A percentile compares a stretch with the other conserved stretches of the same genome.
phyloP scores from a whole-genome alignment of 2,113 vertebrate species.

The Sinocyclocheilus anshuiensis region DNA sequence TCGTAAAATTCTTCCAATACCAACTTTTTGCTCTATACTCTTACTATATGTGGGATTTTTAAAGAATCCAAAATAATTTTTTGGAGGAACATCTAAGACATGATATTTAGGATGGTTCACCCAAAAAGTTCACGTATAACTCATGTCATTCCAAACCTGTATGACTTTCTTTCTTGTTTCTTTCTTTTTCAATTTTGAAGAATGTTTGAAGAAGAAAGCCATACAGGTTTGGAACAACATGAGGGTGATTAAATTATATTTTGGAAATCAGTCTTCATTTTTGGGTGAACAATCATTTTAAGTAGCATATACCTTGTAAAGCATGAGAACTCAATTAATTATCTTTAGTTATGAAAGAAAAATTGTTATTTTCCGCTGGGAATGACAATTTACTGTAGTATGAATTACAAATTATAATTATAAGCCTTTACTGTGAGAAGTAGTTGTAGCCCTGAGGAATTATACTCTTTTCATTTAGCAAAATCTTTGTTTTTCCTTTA shows the following conservation, averaged over 20 bases:
- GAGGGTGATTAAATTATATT: background rate
- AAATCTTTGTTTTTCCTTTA: background rate
- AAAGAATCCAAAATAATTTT: background rate
- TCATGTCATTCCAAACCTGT: background rate
- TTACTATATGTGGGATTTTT: background rate
- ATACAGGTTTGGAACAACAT: background rate
- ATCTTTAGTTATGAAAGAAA: background rate
- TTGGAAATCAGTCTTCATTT: background rate
- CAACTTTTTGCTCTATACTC: background rate
- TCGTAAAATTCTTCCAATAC: background rate
- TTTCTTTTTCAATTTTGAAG: background rate
- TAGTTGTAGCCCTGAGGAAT: background rate
- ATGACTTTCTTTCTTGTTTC: background rate
- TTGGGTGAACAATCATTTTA: background rate
- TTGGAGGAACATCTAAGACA: background rate
- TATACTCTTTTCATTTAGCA: background rate
- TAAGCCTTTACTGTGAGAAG: background rate
- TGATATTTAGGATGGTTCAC: background rate
- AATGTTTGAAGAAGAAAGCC: background rate
- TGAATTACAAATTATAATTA: background rate
- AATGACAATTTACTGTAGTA: background rate
- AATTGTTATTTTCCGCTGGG: background rate
- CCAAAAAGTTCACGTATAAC: background rate
- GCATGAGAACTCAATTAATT: background rate
- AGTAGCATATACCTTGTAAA: background rate